Conservation (phyloP, 1,140 invertebrate species). For the Anoplolepis gracilipes region DNA sequence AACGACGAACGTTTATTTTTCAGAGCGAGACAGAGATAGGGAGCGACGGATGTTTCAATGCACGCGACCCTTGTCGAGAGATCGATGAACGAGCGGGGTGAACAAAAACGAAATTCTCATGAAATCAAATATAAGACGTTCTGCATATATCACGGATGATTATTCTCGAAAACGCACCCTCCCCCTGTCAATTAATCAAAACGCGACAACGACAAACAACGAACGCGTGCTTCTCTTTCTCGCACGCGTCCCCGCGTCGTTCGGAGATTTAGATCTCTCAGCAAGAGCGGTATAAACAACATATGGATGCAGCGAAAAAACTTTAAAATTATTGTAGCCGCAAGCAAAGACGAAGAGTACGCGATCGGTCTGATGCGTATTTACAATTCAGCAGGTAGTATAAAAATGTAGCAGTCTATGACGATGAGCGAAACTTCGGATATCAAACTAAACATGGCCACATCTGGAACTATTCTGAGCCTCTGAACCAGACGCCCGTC, state of each 20-base stretch:
- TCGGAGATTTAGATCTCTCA: slow-evolving; percentile 66
- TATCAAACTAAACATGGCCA: slow-evolving; percentile 85
- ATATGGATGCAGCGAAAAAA: slow-evolving; percentile 34
- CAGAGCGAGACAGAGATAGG: slow-evolving; percentile 67
- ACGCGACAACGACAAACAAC: slow-evolving; percentile 2
- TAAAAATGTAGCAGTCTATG: slow-evolving; percentile 77
- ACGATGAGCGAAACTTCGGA: slow-evolving; percentile 84
- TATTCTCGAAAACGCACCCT: slow-evolving; percentile 24
- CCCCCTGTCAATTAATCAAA: no score
- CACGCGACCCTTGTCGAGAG: slow-evolving; percentile 51
- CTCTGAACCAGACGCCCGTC: slow-evolving; percentile 79
- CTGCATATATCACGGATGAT: slow-evolving; percentile 35
- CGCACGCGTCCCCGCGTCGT: slow-evolving; percentile 65
- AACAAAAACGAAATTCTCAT: slow-evolving; percentile 30
- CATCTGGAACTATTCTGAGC: slow-evolving; percentile 86
- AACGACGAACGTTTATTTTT: slow-evolving; percentile 34
- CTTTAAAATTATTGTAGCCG: slow-evolving; percentile 4
- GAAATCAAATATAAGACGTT: neutral
- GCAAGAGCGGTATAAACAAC: slow-evolving; percentile 54
- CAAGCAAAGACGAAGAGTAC: slow-evolving; percentile 52
- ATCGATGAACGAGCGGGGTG: neutral
- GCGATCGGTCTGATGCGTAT: slow-evolving; percentile 70
- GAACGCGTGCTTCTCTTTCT: neutral
- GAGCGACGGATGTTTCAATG: slow-evolving; percentile 56
- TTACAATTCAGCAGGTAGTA: slow-evolving; percentile 76